Conservation (phyloP, 2,797 vertebrate species). For the Channa striata region DNA sequence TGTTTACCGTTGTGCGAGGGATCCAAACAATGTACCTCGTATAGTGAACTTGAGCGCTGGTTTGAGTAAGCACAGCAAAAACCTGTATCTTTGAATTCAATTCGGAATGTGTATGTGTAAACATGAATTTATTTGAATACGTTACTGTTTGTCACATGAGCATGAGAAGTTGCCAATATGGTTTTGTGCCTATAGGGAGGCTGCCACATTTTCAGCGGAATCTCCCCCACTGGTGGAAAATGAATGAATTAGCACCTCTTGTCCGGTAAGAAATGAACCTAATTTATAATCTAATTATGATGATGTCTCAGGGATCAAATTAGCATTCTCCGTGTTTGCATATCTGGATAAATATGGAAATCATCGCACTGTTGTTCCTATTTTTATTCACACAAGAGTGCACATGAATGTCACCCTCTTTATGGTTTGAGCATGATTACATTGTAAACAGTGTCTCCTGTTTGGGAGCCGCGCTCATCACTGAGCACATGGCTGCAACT, state of each 20-base stretch:
- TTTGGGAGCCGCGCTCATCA: slow-evolving; percentile 50
- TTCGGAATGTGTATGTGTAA: slow-evolving; percentile 64
- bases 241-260: slow-evolving; percentile 76
- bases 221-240: slow-evolving; percentile 43
- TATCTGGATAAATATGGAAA: slow-evolving; percentile 76
- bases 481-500: slow-evolving; percentile 68
- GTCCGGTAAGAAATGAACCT: slow-evolving; percentile 76
- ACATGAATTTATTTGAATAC: slow-evolving; percentile 66
- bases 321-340: slow-evolving; percentile 71
- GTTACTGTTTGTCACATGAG: slow-evolving; percentile 45
- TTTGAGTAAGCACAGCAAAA: slow-evolving; percentile 24
- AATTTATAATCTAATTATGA: slow-evolving; percentile 81
- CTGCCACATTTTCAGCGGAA: slow-evolving; percentile 20
- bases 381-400: slow-evolving; percentile 63
- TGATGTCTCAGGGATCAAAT: slow-evolving; percentile 74
- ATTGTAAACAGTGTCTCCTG: slow-evolving; percentile 69
- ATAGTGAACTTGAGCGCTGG: slow-evolving; percentile 17
- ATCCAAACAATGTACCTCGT: slow-evolving; percentile 59
- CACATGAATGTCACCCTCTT: slow-evolving; percentile 66
- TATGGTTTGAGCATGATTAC: slow-evolving; percentile 58
- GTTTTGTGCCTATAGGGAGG: slow-evolving; percentile 38
- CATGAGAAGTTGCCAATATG: slow-evolving; percentile 23
- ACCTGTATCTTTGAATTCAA: slow-evolving; percentile 32
- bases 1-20: slow-evolving; percentile 59
- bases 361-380: slow-evolving; percentile 60